phyloP scores from a whole-genome alignment of 2,888 invertebrate genomes.

The Dryobotodes eremita region DNA sequence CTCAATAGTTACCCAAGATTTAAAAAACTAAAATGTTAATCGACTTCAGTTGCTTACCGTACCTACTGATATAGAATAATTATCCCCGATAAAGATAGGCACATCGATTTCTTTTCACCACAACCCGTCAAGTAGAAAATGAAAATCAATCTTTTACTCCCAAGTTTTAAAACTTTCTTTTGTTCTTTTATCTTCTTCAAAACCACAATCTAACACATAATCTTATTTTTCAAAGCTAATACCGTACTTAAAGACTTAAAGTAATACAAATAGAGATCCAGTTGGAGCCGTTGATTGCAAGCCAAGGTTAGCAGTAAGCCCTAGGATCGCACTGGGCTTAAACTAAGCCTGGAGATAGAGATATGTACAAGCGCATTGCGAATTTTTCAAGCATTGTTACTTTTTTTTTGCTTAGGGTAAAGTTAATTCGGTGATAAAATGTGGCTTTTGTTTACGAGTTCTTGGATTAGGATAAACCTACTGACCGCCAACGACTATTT shows the following conservation, averaged over 20 bases:
- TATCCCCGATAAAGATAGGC: too few species aligned
- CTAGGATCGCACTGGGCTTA: constrained; percentile 58
- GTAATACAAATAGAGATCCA: constrained; percentile 58
- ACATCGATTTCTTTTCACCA: not conserved
- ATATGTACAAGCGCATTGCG: constrained; percentile 48
- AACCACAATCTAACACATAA: constrained; percentile 8
- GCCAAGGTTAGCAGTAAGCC: constrained; percentile 60
- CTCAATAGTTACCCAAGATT: not conserved
- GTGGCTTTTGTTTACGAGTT: constrained; percentile 6
- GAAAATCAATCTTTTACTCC: not conserved
- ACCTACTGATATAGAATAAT: not conserved
- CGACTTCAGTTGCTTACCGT: not conserved
- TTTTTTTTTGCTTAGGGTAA: constrained; percentile 8
- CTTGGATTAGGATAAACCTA: not conserved
- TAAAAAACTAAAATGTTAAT: not conserved
- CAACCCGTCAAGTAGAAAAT: not conserved
- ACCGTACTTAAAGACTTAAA: constrained; percentile 38
- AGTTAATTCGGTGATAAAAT: constrained; percentile 49
- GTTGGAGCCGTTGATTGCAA: constrained; percentile 65
- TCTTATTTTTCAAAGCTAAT: constrained; percentile 40
- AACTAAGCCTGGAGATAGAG: constrained; percentile 57
- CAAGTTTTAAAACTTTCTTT: not conserved
- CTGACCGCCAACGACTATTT: too few species aligned
- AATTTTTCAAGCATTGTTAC: constrained; percentile 50
- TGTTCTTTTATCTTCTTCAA: not conserved